Percentiles rank a stretch among this genome's conserved stretches.
Evolutionary conservation across 2,113 vertebrate genomes (phyloP).

Genomic region (Anolis carolinensis): DNA sequence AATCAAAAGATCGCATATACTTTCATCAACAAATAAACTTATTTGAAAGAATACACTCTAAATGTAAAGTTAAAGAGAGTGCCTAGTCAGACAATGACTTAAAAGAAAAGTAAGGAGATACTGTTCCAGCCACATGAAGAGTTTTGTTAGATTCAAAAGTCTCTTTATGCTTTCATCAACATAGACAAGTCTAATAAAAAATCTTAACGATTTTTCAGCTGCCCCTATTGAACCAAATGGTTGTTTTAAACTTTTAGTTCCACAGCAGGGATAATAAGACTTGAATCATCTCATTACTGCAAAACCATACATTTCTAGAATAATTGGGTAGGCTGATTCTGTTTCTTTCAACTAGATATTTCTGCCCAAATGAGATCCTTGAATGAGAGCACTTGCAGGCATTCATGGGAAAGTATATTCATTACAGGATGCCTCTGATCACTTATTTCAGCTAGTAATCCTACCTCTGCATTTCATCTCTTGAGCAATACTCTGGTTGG

Average conservation of each 20-base stretch:
- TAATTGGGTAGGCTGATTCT: neutral
- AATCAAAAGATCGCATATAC: neutral
- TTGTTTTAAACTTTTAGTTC: neutral
- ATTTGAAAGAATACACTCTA: neutral
- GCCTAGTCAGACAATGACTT: neutral
- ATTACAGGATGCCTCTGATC: constrained; percentile 40
- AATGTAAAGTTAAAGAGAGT: neutral
- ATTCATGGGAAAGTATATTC: neutral
- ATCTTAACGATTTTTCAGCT: neutral
- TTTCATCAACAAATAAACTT: neutral
- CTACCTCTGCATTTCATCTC: neutral
- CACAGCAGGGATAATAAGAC: neutral
- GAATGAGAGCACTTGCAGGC: constrained; percentile 19
- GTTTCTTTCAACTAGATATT: neutral
- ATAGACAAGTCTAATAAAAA: neutral
- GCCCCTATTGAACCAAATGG: neutral
- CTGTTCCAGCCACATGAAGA: neutral
- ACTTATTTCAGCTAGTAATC: neutral
- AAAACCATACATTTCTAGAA: constrained; percentile 21
- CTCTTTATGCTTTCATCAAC: neutral
- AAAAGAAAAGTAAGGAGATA: neutral
- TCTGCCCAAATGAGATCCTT: neutral
- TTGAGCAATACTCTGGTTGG: neutral
- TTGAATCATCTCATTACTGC: neutral
- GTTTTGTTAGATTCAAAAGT: neutral